Base-by-base conservation (phyloP, 2,797 vertebrate genomes). In the Neosilurus hyrtlii region DNA sequence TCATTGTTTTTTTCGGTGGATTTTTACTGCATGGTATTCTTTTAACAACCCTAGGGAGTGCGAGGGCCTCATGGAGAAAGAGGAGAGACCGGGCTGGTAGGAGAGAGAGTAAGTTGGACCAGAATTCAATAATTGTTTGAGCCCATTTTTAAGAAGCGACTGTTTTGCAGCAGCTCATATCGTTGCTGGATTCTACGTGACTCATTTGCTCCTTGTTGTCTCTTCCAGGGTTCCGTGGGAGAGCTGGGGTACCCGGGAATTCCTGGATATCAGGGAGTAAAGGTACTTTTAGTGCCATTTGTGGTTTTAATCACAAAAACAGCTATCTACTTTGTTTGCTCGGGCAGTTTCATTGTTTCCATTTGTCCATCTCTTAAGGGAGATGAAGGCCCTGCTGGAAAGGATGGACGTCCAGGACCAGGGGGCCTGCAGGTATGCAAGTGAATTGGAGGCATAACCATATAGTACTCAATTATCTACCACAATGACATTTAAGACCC, bases 181-280 rank as follows among this genome's bases (percentile, higher is more conserved):
- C 77, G 83, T 85, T 86, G 84, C 43, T 49, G 57, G 51, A 82
- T 87, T 67, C 78, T 37, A 76, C 65, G 51, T 86, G 80, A 85
- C 85, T 88, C 81, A 86, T 83, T 81, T 72, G 87, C 82, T 68
- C 81, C 80, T 90, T 77, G 49, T 83, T 88, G 72, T 68, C 74
- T 84, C n/a, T 82, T 86, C 73, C 83, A 89, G 93, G 95, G 93
- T 49, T 67, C 86, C 54, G 85, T 91, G 91, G 95, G 94, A 30
- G 89, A 92, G 87, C 85, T 5, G 59, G 94, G 93, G 88, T 90
- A 92, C 84, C 92, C 93, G 87, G 93, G 94, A 65, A 93, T 96
- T 87, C 86, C 84, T 6, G 94, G 95, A 62, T 95, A 93, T 91
- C 89, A 92, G 89, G 94, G 93, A 90, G 91, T 95, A n/a, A 96